Conservation (phyloP, 2,888 invertebrate genomes). For the Autographa pulchrina region DNA sequence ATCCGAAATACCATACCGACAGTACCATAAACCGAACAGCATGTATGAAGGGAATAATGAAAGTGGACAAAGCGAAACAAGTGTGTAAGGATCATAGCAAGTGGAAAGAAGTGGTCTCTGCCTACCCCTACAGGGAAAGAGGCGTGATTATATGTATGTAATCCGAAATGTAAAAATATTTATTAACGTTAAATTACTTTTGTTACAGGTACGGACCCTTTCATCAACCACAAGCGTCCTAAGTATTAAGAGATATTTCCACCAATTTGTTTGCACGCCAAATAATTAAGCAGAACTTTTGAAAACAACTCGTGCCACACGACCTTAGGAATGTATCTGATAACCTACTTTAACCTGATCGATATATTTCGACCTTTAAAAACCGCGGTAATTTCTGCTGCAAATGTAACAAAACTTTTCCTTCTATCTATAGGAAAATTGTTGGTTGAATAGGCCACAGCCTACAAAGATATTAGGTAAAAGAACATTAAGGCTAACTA, state of each 20-base stretch:
- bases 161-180: neutral
- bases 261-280: constrained; percentile 17
- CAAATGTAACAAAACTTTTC: constrained; percentile 2
- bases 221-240: neutral
- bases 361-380: constrained; percentile 67
- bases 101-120: too few relatives aligned
- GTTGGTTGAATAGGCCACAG: neutral
- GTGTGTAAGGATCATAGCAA: too few relatives aligned
- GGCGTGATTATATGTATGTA: neutral
- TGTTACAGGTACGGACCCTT: neutral
- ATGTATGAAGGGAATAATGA: too few relatives aligned
- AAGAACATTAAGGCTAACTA: neutral
- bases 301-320: constrained; percentile 44
- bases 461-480: neutral
- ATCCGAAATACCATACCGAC: too few relatives aligned
- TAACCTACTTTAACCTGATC: constrained; percentile 69
- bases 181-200: neutral
- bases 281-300: constrained; percentile 12
- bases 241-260: neutral
- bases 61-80: too few relatives aligned
- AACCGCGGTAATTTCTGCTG: constrained; percentile 35
- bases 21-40: too few relatives aligned
- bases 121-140: too few relatives aligned
- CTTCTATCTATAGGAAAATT: neutral
- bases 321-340: constrained; percentile 56